Conservation (phyloP, 1,140 invertebrate genomes). For the Ooceraea biroi region DNA sequence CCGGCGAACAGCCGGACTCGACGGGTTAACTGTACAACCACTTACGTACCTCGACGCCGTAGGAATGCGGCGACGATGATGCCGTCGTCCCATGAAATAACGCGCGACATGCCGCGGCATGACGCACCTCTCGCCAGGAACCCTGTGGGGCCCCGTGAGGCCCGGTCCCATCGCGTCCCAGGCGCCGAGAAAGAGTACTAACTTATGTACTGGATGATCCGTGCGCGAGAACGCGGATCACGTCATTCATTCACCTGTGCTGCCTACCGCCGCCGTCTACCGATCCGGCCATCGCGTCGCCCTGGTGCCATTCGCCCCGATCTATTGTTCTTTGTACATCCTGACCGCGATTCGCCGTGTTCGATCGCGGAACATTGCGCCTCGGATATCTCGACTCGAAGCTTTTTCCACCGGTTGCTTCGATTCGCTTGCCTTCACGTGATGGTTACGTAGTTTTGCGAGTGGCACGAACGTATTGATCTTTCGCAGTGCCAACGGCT, state of each 20-base stretch:
- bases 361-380: slow-evolving; percentile 40
- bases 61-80: slow-evolving; percentile 76
- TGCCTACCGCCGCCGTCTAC: slow-evolving; percentile 41
- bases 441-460: slow-evolving; percentile 10
- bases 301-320: slow-evolving; percentile 25
- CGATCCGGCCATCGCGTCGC: slow-evolving; percentile 12
- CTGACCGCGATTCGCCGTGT: slow-evolving; percentile 35
- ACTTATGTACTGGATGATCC: slow-evolving; percentile 11
- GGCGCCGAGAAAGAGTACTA: too few relatives aligned
- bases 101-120: slow-evolving; percentile 69
- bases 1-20: slow-evolving; percentile 74
- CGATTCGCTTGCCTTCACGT: neutral
- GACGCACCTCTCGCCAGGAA: slow-evolving; percentile 59
- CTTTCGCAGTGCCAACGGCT: slow-evolving; percentile 6
- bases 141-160: slow-evolving; percentile 49
- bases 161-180: too few relatives aligned
- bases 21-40: slow-evolving; percentile 82
- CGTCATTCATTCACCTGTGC: slow-evolving; percentile 80
- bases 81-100: slow-evolving; percentile 75
- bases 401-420: slow-evolving; percentile 17
- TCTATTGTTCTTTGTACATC: slow-evolving; percentile 75
- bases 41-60: slow-evolving; percentile 77
- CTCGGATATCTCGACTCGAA: neutral
- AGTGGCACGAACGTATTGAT: neutral
- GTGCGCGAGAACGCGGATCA: slow-evolving; percentile 60